Evolutionary conservation across 2,797 vertebrate species (phyloP).

Genomic region (Gallirallus australis): DNA sequence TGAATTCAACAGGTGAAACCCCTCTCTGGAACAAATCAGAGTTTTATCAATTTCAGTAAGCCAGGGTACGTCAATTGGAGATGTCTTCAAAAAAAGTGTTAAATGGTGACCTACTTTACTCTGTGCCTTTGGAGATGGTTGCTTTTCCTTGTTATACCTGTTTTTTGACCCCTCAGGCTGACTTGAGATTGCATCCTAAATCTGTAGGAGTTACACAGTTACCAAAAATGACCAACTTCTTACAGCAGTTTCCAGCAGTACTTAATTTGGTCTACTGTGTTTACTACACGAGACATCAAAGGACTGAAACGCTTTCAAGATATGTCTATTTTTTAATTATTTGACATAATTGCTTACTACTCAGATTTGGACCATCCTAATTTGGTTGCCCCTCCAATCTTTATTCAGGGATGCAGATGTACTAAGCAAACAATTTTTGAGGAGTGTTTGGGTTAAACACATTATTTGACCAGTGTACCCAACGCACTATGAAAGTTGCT

Average conservation of each 20-base stretch:
- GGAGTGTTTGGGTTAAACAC: background rate
- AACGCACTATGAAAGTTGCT: background rate
- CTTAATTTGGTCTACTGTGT: slow-evolving; percentile 15
- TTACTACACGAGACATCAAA: slow-evolving; percentile 29
- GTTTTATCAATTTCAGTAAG: background rate
- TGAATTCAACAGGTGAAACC: background rate
- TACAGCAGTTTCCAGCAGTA: background rate
- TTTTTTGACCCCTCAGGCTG: slow-evolving; percentile 11
- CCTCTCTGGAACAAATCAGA: background rate
- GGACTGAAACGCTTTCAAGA: background rate
- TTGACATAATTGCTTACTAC: background rate
- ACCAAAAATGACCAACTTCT: background rate
- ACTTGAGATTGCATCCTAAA: background rate
- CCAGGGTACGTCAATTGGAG: background rate
- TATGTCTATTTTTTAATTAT: slow-evolving; percentile 29
- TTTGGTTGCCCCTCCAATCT: background rate
- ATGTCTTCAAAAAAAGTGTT: background rate
- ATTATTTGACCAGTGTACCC: background rate
- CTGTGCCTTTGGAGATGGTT: background rate
- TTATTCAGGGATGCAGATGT: background rate
- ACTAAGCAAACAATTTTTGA: background rate
- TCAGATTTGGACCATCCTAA: slow-evolving; percentile 19
- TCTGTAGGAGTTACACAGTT: background rate
- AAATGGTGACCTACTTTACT: slow-evolving; percentile 32
- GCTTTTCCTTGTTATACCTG: slow-evolving; percentile 22